Base-by-base conservation (phyloP, 2,888 invertebrate species). In the Idaea straminata region DNA sequence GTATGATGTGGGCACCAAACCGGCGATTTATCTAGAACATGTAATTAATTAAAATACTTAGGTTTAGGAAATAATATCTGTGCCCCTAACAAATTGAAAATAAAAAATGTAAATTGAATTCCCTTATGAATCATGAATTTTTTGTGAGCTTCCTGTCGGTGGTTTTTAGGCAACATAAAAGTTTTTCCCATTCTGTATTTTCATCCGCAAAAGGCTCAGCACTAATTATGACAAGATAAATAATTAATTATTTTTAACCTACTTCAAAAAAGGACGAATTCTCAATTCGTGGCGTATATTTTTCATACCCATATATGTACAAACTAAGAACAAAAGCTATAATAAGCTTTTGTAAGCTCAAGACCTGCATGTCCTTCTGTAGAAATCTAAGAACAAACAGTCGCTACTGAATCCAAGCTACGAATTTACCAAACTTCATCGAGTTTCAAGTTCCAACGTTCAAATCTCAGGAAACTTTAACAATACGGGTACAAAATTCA, bases 381-480 rank as follows among this genome's bases (percentile, higher is more conserved):
- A 47, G 13, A 47, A 47, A 47, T 47, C 13, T 13, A 47, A 47
- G 47, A 47, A 47, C 47, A 47, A 47, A 47, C 3, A 47, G 47
- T 7, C 47, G 5, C 47, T 47, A 47, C 25, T 3, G 25, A 1
- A 25, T 47, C 13, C 47, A 47, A 47, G 3, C 47, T 47, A 10
- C 47, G 25, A 47, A 13, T 47, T 47, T 4, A 13, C 10, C 47
- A 47, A 47, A 47, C 47, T 47, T 47, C 10, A 7, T 13, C 4
- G 13, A 7, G 47, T 47, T 47, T 47, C 47, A 47, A 47, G 47
- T 13, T 47, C 10, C 47, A 47, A 47, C 7, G 47, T 13, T 47
- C 13, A 47, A 47, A 47, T 47, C 66, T 69, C 69, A 66, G 63
- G 68, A 68, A 69, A 68, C 61, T 68, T 70, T 66, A 58, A 65